Evolutionary conservation across 2,113 vertebrate species (phyloP), one percentile per base, ranked within the genome.

Genomic region (Oreochromis aureus): DNA sequence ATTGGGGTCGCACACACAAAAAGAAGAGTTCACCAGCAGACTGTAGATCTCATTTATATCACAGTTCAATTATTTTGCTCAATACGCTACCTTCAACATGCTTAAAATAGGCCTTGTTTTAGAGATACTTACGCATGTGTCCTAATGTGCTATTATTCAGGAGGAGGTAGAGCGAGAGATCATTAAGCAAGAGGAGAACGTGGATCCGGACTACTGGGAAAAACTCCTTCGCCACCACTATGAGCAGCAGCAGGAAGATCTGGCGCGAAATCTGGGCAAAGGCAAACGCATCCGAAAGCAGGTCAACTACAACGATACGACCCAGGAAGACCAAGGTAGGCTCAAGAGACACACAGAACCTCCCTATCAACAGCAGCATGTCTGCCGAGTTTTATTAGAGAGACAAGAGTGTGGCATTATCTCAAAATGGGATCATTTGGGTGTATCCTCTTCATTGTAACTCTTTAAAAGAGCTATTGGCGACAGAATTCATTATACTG

Each of bases 121-220:
- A 78, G 24, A 48, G 44, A 2, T 51, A 12, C 71, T 19, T 51
- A 32, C 4, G 16, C 10, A 6, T 61, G 80, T 88, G 27, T 1
- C 19, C 41, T 18, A 85, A 22, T 88, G n/a, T 82, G 39, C 34
- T 10, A 12, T 2, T 46, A 46, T 84, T 24, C 90, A 99, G 98
- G 99, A 99, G 94, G 99, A 99, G 93, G 98, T 98, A 16, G 98
- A 99, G 92, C 96, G 99, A 2, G 99, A 99, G 96, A 98, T 99
- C 94, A 99, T 99, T 92, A 99, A 99, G 91, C 99, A 99, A 94
- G 99, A 99, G 95, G 99, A 99, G 96, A 99, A 99, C 0, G 98
- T 99, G 92, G 99, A 99, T 94, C 99, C 99, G 0, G 99, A 99
- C 93, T 99, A 99, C 93, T 99, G 99, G 99, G 99, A 99, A 94